A percentile compares a stretch with the other conserved stretches of the same genome.
phyloP scores from a whole-genome alignment of 2,797 vertebrate genomes.

The Erpetoichthys calabaricus region DNA sequence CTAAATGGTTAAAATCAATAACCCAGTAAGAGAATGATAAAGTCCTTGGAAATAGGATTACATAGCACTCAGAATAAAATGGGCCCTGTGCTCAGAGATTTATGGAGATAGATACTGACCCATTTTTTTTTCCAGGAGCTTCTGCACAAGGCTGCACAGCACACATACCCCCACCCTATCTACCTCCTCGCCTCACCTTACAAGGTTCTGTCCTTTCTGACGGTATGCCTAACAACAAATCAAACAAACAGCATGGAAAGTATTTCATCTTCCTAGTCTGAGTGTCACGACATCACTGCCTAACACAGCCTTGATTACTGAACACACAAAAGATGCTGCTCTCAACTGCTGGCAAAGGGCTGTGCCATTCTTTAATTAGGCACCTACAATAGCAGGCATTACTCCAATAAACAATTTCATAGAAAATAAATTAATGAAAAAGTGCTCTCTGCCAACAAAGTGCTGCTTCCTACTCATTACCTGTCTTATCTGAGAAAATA shows the following conservation, averaged over 20 bases:
- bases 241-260: neutral
- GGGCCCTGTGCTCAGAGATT: neutral
- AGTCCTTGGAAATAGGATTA: constrained; percentile 18
- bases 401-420: no score
- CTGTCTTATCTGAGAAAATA: neutral
- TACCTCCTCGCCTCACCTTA: no score
- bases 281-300: no score
- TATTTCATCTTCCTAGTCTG: neutral
- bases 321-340: no score
- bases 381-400: no score
- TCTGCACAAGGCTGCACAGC: constrained; percentile 14
- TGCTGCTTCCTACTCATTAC: neutral
- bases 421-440: no score
- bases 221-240: constrained; percentile 5
- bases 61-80: neutral
- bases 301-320: no score
- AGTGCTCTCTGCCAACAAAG: neutral
- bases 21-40: constrained; percentile 34
- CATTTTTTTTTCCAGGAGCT: constrained; percentile 18
- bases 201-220: constrained; percentile 9
- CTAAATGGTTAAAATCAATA: constrained; percentile 41
- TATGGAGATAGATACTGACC: constrained; percentile 18
- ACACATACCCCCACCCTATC: constrained; percentile 2
- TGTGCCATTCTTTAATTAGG: no score
- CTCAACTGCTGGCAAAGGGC: no score